Conservation (phyloP, 2,113 vertebrate species). For the Pristiophorus japonicus region DNA sequence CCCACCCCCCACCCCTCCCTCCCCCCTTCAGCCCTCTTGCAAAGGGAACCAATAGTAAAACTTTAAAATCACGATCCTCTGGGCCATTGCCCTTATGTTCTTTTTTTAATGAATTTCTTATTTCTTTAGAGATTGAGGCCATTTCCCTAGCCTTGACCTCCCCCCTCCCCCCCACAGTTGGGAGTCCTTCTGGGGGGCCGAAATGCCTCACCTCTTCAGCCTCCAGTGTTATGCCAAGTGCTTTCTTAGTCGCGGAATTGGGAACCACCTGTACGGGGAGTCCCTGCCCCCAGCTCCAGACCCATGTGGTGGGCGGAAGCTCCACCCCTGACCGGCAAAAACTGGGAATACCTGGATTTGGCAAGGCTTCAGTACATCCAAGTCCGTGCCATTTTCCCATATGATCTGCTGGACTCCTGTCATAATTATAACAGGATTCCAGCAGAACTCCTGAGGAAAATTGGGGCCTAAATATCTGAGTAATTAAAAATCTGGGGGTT, state of each 20-base stretch:
- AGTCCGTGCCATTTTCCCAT: neutral
- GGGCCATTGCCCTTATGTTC: no score
- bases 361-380: neutral
- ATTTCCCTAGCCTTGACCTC: neutral
- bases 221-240: neutral
- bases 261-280: neutral
- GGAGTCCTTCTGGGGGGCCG: neutral
- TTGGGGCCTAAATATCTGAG: neutral
- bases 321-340: neutral
- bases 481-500: neutral
- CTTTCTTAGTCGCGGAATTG: neutral
- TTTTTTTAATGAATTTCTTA: no score
- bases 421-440: neutral
- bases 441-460: neutral
- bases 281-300: neutral
- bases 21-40: no score
- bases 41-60: no score
- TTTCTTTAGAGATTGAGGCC: no score
- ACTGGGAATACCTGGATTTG: neutral
- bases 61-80: no score
- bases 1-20: no score
- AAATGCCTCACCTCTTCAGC: neutral
- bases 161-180: neutral
- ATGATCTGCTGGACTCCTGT: neutral
- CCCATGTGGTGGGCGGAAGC: neutral